Evolutionary conservation across 2,888 invertebrate species (phyloP).

Genomic region (Lydus trimaculatus): DNA sequence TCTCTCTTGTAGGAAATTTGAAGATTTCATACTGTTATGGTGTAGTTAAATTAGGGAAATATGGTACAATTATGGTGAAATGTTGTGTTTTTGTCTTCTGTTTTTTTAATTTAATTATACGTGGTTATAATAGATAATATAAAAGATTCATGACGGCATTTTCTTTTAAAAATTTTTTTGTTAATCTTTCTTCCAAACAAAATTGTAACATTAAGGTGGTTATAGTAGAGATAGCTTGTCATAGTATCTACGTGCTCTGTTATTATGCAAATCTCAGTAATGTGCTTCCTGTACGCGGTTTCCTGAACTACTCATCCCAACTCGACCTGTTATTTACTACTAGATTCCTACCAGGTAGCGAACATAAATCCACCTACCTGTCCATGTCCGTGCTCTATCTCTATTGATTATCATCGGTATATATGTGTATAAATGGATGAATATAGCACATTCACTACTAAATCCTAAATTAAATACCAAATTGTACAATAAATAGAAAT

Average conservation of each 20-base stretch:
- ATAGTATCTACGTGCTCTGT: conserved; percentile 33
- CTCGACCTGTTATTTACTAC: conserved; percentile 28
- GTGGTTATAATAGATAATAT: neutral
- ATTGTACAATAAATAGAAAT: neutral
- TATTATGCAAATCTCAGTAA: conserved; percentile 39
- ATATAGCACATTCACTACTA: neutral
- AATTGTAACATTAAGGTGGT: neutral
- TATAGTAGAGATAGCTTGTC: conserved; percentile 20
- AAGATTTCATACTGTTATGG: neutral
- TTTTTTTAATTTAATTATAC: neutral
- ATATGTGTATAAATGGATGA: conserved; percentile 11
- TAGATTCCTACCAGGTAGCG: conserved; percentile 33
- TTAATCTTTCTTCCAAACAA: neutral
- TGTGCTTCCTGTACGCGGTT: conserved; percentile 39
- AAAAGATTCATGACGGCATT: neutral
- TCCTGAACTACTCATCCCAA: conserved; percentile 30
- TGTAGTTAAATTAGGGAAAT: neutral
- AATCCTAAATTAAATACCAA: neutral
- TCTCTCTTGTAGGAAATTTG: neutral
- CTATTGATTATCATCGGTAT: conserved; percentile 17
- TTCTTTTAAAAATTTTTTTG: neutral
- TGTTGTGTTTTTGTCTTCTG: neutral
- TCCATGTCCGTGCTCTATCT: conserved; percentile 29
- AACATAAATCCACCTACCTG: conserved; percentile 27
- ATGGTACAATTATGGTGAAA: neutral